These are phyloP conservation scores for Himalopsyche kuldschensis DNA, from an alignment of 2,888 invertebrate genomes.

Conservation along the genomic window DNA sequence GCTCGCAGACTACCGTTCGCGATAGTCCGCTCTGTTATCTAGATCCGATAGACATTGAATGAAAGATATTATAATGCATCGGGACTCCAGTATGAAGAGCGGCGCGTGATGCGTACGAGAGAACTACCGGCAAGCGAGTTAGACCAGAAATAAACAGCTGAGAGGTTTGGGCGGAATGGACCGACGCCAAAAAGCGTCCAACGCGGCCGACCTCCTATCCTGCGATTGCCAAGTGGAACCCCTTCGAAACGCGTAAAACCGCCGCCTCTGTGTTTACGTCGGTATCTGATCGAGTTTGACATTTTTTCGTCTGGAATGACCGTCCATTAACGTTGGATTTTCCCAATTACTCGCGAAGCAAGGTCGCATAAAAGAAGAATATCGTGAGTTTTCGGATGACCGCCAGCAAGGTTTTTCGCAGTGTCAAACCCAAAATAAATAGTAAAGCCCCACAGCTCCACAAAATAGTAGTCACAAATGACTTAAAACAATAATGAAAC, in stretches of 20 bases:
- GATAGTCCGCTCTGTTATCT: not conserved
- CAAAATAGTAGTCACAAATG: no score
- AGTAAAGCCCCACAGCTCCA: not conserved
- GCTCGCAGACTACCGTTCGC: not conserved
- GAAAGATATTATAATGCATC: constrained; percentile 5
- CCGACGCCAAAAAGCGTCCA: constrained; percentile 35
- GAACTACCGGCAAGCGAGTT: constrained; percentile 19
- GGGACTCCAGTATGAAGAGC: not conserved
- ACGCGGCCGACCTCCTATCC: constrained; percentile 21
- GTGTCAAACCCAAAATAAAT: not conserved
- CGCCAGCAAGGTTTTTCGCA: not conserved
- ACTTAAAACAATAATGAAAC: no score
- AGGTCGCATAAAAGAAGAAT: constrained; percentile 2
- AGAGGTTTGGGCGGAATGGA: constrained; percentile 35
- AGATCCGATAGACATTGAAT: constrained; percentile 11
- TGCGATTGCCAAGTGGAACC: constrained; percentile 24
- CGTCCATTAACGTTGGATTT: not conserved
- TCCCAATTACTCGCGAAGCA: constrained; percentile 7
- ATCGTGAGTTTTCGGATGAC: not conserved
- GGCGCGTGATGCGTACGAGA: not conserved
- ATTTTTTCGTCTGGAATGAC: not conserved
- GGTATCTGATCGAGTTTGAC: not conserved
- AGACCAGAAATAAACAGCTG: constrained; percentile 39
- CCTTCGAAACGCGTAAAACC: constrained; percentile 6
- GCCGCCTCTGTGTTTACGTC: not conserved